A percentile compares a stretch with the other conserved stretches of the same genome.
Conservation (phyloP, 2,797 vertebrate species). For the Cynopterus sphinx region DNA sequence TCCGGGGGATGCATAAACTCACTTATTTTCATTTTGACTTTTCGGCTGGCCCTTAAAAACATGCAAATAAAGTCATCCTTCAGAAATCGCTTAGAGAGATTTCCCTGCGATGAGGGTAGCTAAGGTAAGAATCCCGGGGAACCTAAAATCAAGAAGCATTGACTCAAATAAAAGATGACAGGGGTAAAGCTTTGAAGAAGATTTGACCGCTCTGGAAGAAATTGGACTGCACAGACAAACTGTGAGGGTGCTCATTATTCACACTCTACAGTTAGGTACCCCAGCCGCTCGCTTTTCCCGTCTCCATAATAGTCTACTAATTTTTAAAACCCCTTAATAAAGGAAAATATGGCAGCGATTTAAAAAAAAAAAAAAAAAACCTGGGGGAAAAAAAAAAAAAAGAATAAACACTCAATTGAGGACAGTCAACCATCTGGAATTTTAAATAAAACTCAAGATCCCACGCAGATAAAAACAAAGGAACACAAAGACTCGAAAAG, state of each 20-base stretch:
- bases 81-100: not conserved
- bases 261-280: not conserved
- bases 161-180: not conserved
- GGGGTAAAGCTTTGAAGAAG: not conserved
- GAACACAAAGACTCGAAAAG: not conserved
- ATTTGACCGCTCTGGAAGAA: not conserved
- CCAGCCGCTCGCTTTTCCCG: not conserved
- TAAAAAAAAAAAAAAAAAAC: not conserved
- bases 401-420: not conserved
- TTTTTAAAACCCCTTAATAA: not conserved
- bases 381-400: no score
- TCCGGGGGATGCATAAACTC: not conserved
- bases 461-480: conserved; percentile 54
- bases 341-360: not conserved
- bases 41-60: not conserved
- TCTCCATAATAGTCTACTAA: not conserved
- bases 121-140: not conserved
- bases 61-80: not conserved
- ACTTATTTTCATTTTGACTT: not conserved
- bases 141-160: not conserved
- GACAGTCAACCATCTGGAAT: conserved; percentile 46
- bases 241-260: no score
- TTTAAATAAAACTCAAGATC: conserved; percentile 53
- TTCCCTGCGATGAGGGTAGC: not conserved
- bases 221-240: not conserved